These are phyloP conservation scores for Ardeotis arabs DNA, from an alignment of 2,113 vertebrate species.

Conservation along the genomic window DNA sequence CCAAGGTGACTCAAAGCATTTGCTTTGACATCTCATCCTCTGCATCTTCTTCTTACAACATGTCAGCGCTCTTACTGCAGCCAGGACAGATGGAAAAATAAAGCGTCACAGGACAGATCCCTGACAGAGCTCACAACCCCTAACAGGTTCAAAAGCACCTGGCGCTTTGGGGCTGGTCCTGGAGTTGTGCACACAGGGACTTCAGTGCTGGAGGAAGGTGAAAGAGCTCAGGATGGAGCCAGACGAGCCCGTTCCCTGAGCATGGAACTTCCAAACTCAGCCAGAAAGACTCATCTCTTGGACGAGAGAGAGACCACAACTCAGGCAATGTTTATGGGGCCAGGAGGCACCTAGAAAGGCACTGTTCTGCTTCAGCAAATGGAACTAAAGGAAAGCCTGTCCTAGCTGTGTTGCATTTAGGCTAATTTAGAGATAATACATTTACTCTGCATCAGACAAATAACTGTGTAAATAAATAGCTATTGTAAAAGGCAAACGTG, in stretches of 20 bases:
- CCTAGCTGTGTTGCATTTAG: not conserved
- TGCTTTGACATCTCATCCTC: not conserved
- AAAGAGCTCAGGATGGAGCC: not conserved
- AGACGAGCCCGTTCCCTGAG: not conserved
- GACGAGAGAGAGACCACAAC: not conserved
- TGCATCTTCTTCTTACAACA: rapidly evolving
- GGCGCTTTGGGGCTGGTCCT: not conserved
- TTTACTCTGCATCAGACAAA: not conserved
- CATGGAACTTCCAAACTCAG: not conserved
- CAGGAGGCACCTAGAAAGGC: not conserved
- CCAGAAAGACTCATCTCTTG: not conserved
- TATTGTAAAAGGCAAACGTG: too few species aligned
- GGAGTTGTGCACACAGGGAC: rapidly evolving
- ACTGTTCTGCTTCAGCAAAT: not conserved
- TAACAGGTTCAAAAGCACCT: too few species aligned
- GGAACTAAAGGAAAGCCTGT: not conserved
- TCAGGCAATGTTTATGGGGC: not conserved
- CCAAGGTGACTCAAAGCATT: not conserved
- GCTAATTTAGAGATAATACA: not conserved
- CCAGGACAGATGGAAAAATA: not conserved
- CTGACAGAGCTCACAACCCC: not conserved
- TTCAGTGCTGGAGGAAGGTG: not conserved
- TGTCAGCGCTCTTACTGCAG: not conserved
- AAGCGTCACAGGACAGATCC: not conserved
- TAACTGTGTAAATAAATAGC: not conserved